Base-by-base conservation (phyloP, 2,888 invertebrate genomes). In the Caenorhabditis doughertyi region DNA sequence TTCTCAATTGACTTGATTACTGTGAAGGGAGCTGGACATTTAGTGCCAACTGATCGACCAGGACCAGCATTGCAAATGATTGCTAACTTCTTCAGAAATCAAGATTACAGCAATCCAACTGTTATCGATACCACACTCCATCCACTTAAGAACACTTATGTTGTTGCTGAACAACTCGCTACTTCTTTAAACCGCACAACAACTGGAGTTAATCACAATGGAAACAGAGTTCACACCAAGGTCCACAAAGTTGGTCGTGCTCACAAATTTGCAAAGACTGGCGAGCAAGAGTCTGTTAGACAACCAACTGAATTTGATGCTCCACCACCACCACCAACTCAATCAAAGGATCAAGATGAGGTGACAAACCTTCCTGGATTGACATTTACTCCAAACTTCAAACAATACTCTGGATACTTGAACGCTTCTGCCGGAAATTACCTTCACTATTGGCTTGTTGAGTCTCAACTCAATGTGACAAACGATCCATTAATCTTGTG, bases 31-130 rank as follows among this genome's bases (percentile, higher is more conserved):
- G 95, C 96, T 13, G 96, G 96, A 0, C 96, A 96, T 89, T 95
- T 96, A 95, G 95, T 95, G 11, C 95, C 96, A 0, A 93, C 94
- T 39, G 95, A 96, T 92, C 95, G 96, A 91, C 95, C 96, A 0
- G 94, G 94, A 89, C 95, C 95, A 94, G 95, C 95, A 1, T 93
- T 94, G 21, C 95, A 95, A 92, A 93, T 96, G 92, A 95, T 96
- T 58, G 94, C 94, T 23, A 93, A 94, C 81, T 95, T 95, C 82
- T 79, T 90, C 60, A 49, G 81, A 21, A 79, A 82, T 29, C 85
- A 85, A 53, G 87, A 89, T 64, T 89, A 84, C 74, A 84, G 81
- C 23, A 79, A 79, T 8, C 83, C 85, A 18, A 73, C 81, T 7
- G 60, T 71, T 11, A 39, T 72, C 44, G 79, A 81, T 29, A 67